Evolutionary conservation across 2,113 vertebrate genomes (phyloP), one percentile per base, ranked within the genome.

Genomic region (Balaenoptera acutorostrata): DNA sequence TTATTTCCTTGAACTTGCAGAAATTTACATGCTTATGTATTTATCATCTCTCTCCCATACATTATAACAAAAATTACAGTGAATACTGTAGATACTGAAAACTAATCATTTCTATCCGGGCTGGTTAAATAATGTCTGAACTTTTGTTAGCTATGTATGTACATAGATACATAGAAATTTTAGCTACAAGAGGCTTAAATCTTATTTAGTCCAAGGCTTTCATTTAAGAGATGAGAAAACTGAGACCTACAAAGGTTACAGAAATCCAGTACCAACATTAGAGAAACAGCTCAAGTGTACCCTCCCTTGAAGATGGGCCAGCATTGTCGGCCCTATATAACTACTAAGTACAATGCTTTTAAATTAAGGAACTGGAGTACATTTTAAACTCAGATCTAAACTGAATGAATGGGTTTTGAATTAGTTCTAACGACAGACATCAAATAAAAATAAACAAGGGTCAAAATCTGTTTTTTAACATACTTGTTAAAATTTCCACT

Each of bases 391-490:
- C 39, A 87, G 18, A 92, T 93, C 31, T 74, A 64, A 92, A 44
- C 80, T 1, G 4, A 17, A 29, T 94, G 72, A 96, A 52, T 74
- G 21, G 3, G 29, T 84, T 93, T 95, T 95, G 59, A 88, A 84
- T 80, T 80, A 59, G 18, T 82, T 96, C 75, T 88, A 49, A 33
- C 2, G 33, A 8, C 17, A 91, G 55, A 93, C n/a, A 89, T 92
- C 74, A 96, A 89, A 88, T 71, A 95, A 92, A 94, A 89, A 80
- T 87, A 86, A 95, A 92, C 27, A 84, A 41, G 12, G n/a, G 80
- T 89, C 55, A 88, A 96, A 93, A 86, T 90, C 25, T 86, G 18
- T 61, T 92, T 88, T 97, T 71, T 94, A 93, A 80, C 21, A 88
- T 25, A 86, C 55, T 91, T 71, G 29, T 81, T 82, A 33, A 41